phyloP scores from a whole-genome alignment of 1,140 invertebrate genomes.

The Drosophila lini region DNA sequence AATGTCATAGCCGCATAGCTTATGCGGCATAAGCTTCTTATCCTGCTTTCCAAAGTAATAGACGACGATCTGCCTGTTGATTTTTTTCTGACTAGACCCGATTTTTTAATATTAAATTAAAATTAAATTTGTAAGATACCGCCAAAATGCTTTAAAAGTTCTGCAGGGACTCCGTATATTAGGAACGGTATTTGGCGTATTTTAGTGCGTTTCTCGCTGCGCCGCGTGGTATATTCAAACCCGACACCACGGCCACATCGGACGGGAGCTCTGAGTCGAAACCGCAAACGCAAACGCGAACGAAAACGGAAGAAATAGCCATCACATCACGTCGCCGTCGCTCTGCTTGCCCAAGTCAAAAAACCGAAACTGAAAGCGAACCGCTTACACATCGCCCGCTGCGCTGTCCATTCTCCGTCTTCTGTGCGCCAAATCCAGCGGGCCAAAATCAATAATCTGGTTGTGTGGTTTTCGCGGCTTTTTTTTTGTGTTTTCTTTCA shows the following conservation, averaged over 20 bases:
- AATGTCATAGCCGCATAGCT: too few relatives aligned
- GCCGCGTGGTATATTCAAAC: slow-evolving; percentile 6
- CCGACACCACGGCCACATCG: slow-evolving; percentile 3
- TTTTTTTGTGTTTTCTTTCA: slow-evolving; percentile 78
- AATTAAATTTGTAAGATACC: too few relatives aligned
- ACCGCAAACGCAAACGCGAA: slow-evolving; percentile 14
- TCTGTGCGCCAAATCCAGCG: slow-evolving; percentile 49
- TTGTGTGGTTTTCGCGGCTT: slow-evolving; percentile 79
- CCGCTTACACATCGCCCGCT: slow-evolving; percentile 43
- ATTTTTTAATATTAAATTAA: too few relatives aligned
- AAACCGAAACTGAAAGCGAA: slow-evolving; percentile 27
- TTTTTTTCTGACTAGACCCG: too few relatives aligned
- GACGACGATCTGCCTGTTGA: too few relatives aligned
- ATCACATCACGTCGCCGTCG: slow-evolving; percentile 11
- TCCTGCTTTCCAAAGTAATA: too few relatives aligned
- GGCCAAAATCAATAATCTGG: slow-evolving; percentile 78
- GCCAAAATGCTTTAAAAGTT: too few relatives aligned
- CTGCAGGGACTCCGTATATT: neutral
- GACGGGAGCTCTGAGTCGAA: slow-evolving; percentile 9
- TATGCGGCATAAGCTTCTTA: too few relatives aligned
- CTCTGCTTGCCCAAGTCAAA: slow-evolving; percentile 25
- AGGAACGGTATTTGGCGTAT: neutral
- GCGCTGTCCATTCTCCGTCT: slow-evolving; percentile 36
- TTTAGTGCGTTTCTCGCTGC: slow-evolving; percentile 4
- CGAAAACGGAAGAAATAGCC: slow-evolving; percentile 23